phyloP scores from a whole-genome alignment of 2,888 invertebrate genomes.

The Limnephilus marmoratus region DNA sequence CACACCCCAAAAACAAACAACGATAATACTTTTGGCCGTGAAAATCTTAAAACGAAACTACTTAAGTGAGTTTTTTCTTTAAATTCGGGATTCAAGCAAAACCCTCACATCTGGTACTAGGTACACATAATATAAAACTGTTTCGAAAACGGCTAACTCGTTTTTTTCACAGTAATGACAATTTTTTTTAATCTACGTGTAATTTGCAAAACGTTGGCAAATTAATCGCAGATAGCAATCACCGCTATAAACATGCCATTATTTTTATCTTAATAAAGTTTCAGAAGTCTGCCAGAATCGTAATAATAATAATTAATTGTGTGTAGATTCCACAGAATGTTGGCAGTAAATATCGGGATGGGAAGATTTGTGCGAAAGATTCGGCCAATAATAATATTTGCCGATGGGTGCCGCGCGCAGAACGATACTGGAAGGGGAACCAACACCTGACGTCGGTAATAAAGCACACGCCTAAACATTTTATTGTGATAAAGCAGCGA shows the following conservation, averaged over 20 bases:
- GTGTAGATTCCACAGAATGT: not conserved
- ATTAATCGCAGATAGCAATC: not conserved
- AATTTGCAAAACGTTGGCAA: not conserved
- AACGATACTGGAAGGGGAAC: not conserved
- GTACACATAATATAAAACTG: no score
- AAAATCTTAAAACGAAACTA: no score
- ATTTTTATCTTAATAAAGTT: not conserved
- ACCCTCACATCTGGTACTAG: no score
- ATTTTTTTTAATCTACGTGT: no score
- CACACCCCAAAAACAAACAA: no score
- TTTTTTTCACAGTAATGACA: no score
- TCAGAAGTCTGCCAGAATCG: not conserved
- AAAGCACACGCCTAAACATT: not conserved
- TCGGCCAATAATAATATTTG: not conserved
- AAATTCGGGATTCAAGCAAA: no score
- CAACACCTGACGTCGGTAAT: not conserved
- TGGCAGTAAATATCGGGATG: not conserved
- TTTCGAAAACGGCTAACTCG: no score
- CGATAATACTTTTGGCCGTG: no score
- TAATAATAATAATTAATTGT: not conserved
- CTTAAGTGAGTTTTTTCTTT: no score
- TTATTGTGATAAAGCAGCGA: not conserved
- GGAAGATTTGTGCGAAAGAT: not conserved
- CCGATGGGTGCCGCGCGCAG: not conserved
- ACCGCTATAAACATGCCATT: not conserved